Percentiles rank a stretch among this genome's conserved stretches.
Conservation (phyloP, 2,888 invertebrate genomes). For the Aphidius colemani region DNA sequence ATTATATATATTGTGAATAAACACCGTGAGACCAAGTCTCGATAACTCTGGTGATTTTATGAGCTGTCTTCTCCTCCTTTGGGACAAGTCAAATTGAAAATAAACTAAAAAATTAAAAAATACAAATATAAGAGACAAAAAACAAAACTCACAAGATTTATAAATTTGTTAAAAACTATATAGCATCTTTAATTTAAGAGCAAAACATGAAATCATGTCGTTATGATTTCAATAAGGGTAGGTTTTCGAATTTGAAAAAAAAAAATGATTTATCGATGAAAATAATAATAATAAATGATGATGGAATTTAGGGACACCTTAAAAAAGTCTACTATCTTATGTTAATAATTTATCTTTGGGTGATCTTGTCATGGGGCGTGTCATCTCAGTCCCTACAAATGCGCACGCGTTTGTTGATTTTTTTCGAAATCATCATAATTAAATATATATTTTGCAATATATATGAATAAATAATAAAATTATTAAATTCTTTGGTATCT, state of each 20-base stretch:
- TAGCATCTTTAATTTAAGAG: no score
- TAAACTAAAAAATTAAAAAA: constrained; percentile 12
- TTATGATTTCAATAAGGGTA: neutral
- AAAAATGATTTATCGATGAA: constrained; percentile 10
- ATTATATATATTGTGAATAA: constrained; percentile 13
- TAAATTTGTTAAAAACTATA: no score
- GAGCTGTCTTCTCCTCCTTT: constrained; percentile 31
- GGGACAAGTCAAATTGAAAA: constrained; percentile 23
- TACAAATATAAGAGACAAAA: no score
- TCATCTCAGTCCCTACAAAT: constrained; percentile 36
- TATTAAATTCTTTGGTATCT: constrained; percentile 35
- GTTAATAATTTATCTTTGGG: no score
- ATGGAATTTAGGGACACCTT: constrained; percentile 25
- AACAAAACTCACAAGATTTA: neutral
- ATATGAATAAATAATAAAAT: constrained; percentile 38
- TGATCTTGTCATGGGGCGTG: constrained; percentile 38
- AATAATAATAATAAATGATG: constrained; percentile 1
- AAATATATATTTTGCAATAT: constrained; percentile 19
- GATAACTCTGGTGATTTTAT: constrained; percentile 30
- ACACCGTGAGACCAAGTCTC: constrained; percentile 28
- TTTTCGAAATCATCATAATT: neutral
- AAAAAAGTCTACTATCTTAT: constrained; percentile 21
- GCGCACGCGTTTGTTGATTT: constrained; percentile 22
- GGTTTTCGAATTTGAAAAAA: constrained; percentile 6
- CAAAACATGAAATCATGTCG: no score